Evolutionary conservation across 2,888 invertebrate genomes (phyloP).

Genomic region (Endomychus coccineus): DNA sequence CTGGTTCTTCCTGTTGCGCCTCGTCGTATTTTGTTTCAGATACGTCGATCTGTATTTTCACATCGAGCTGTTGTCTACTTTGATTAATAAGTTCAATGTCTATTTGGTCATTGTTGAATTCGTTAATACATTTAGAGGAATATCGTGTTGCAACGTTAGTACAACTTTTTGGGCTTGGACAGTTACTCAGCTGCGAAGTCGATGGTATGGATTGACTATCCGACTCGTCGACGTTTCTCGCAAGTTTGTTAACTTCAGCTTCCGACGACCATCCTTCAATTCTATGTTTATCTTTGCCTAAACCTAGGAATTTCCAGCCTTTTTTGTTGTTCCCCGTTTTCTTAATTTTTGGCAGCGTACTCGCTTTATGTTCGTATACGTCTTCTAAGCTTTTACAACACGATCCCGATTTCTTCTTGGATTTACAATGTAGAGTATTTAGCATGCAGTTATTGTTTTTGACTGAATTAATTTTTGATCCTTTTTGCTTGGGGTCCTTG

Average conservation of each 20-base stretch:
- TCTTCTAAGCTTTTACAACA: constrained; percentile 36
- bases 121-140: constrained; percentile 12
- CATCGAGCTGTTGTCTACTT: no score
- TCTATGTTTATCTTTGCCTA: constrained; percentile 37
- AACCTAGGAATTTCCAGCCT: constrained; percentile 39
- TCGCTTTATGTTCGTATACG: constrained; percentile 33
- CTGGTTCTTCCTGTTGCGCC: no score
- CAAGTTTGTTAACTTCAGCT: constrained; percentile 31
- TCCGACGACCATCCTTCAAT: constrained; percentile 37
- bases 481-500: constrained; percentile 37
- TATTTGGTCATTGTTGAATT: constrained; percentile 14
- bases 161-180: constrained; percentile 29
- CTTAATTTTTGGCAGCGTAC: constrained; percentile 38
- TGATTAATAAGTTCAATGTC: no score
- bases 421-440: constrained; percentile 23
- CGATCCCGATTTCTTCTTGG: constrained; percentile 30
- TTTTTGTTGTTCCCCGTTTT: constrained; percentile 30
- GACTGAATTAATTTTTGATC: constrained; percentile 22
- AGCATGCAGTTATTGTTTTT: constrained; percentile 33
- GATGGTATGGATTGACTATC: constrained; percentile 39
- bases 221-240: constrained; percentile 19
- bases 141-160: no score
- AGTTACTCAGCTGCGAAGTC: constrained; percentile 38
- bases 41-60: no score
- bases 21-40: no score